These are phyloP conservation scores for Cataglyphis rosenhaueri DNA, from an alignment of 2,888 invertebrate genomes.

Conservation along the genomic window DNA sequence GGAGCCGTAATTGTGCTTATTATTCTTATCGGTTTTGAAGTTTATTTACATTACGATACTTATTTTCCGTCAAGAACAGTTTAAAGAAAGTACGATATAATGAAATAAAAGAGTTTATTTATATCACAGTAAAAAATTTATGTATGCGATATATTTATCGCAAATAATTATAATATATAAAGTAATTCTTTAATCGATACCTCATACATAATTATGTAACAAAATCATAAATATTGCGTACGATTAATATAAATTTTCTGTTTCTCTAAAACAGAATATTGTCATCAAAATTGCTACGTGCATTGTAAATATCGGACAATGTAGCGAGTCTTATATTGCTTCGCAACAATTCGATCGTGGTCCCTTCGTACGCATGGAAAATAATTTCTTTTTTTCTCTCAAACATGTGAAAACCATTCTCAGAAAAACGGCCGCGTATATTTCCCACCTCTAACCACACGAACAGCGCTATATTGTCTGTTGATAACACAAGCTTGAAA, in stretches of 20 bases:
- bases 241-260: neutral
- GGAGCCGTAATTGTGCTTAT: slow-evolving; percentile 64
- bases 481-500: slow-evolving; percentile 83
- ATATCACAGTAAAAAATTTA: slow-evolving; percentile 9
- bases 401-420: slow-evolving; percentile 90
- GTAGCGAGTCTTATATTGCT: slow-evolving; percentile 73
- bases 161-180: neutral
- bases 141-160: neutral
- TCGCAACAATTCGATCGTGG: slow-evolving; percentile 63
- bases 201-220: neutral
- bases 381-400: slow-evolving; percentile 75
- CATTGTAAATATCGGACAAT: slow-evolving; percentile 76
- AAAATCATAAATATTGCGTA: neutral
- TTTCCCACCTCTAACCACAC: slow-evolving; percentile 89
- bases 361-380: slow-evolving; percentile 75
- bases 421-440: slow-evolving; percentile 89
- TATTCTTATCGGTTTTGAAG: slow-evolving; percentile 76
- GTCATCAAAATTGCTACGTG: neutral
- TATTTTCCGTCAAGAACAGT: slow-evolving; percentile 73
- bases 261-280: neutral
- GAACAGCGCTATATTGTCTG: slow-evolving; percentile 88
- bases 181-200: neutral
- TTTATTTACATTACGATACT: slow-evolving; percentile 79
- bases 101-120: neutral
- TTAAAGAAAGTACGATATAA: neutral